Percentiles rank a stretch among this genome's conserved stretches.
phyloP scores from a whole-genome alignment of 2,113 vertebrate genomes.

The Ellobius talpinus region DNA sequence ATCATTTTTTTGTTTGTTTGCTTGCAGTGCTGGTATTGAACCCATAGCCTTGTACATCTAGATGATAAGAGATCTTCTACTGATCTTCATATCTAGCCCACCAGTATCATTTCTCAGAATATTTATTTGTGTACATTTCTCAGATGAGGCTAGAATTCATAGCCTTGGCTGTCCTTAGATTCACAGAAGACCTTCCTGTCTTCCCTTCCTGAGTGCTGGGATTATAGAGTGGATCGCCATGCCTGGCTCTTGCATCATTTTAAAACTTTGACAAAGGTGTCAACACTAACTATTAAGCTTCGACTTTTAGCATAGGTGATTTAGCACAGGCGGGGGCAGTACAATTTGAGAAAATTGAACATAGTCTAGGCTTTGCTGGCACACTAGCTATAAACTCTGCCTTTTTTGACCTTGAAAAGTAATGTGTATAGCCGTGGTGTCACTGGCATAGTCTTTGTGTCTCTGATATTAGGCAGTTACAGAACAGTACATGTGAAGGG shows the following conservation, averaged over 20 bases:
- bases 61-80: background rate
- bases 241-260: background rate
- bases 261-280: constrained; percentile 35
- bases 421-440: background rate
- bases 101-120: background rate
- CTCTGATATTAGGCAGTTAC: background rate
- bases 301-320: background rate
- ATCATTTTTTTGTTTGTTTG: background rate
- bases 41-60: background rate
- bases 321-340: background rate
- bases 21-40: background rate
- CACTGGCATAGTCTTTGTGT: background rate
- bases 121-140: background rate
- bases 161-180: background rate
- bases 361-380: background rate
- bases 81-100: background rate
- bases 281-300: background rate
- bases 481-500: background rate
- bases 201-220: background rate
- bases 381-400: background rate
- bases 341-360: background rate
- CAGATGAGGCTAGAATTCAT: background rate
- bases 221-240: background rate
- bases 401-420: constrained; percentile 27
- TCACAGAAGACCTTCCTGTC: background rate